Percentiles rank a stretch among this genome's conserved stretches.
These are phyloP conservation scores for Nephrotoma guestfalica DNA, from an alignment of 2,888 invertebrate genomes.

Conservation along the genomic window DNA sequence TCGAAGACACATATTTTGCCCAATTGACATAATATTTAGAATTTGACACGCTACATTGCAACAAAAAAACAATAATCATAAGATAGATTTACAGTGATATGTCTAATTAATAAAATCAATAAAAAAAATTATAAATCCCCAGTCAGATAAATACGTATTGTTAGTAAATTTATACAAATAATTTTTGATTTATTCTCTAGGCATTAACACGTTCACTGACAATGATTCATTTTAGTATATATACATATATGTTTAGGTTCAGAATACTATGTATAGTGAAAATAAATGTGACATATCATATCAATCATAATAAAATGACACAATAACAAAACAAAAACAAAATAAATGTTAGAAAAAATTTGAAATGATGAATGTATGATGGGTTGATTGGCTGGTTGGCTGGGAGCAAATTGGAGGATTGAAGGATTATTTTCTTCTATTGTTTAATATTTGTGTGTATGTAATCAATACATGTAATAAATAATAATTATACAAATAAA, in stretches of 20 bases:
- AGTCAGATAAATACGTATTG: background rate
- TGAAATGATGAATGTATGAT: background rate
- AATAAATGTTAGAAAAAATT: background rate
- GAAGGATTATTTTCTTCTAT: background rate
- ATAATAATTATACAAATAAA: background rate
- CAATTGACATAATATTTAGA: background rate
- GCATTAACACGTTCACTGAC: background rate
- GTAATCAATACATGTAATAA: background rate
- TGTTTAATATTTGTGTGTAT: background rate
- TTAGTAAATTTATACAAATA: background rate
- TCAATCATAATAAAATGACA: background rate
- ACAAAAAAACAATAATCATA: background rate
- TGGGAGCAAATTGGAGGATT: background rate
- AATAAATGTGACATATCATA: background rate
- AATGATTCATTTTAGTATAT: background rate
- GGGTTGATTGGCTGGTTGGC: background rate
- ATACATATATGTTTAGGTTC: background rate
- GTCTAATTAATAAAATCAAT: background rate
- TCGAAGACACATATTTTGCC: background rate
- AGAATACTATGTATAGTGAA: background rate
- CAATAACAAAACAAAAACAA: background rate
- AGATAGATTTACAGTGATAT: background rate
- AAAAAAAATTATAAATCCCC: background rate
- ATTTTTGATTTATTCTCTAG: background rate
- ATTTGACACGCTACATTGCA: background rate